Evolutionary conservation across 2,888 invertebrate species (phyloP), one percentile per base, ranked within the genome.

Genomic region (Metopia argyrocephala): DNA sequence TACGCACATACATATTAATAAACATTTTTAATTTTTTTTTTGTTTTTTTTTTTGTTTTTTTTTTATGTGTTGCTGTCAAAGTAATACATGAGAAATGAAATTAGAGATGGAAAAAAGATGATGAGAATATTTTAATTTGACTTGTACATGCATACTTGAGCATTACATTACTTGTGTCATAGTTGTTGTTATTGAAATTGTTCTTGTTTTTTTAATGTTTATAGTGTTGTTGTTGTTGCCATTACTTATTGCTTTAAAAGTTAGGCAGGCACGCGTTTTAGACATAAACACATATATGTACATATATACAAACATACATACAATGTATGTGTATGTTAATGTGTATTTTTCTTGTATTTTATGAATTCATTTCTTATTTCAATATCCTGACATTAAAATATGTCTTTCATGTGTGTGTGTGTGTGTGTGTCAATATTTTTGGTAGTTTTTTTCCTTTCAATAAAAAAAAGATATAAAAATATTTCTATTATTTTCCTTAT

Each of bases 301-400:
- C n/a, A n/a, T n/a, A n/a, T n/a, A n/a, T n/a, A n/a, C n/a, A n/a
- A n/a, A n/a, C n/a, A n/a, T n/a, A n/a, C n/a, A n/a, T n/a, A n/a
- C n/a, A n/a, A 52, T 48, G 20, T 12, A 38, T 38, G 9, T 38
- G 3, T 38, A 12, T 15, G 3, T 15, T 38, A 12, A 1, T 2
- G 9, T 38, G 3, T 4, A 9, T 38, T 38, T 38, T 12, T 38
- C 12, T 59, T 76, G n/a, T 59, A 25, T 76, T 78, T 69, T 70
- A 80, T 73, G 76, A 18, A 68, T 80, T 80, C 71, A 76, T 76
- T 68, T 76, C 59, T 76, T 73, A 73, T 69, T 76, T 71, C 20
- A 27, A 62, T 79, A 68, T 70, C 46, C 64, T 56, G 62, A 62
- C 61, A 23, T 52, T 52, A 38, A 65, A 73, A 23, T 46, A 54